Evolutionary conservation across 2,888 invertebrate genomes (phyloP).

Genomic region (Nesidiocoris tenuis): DNA sequence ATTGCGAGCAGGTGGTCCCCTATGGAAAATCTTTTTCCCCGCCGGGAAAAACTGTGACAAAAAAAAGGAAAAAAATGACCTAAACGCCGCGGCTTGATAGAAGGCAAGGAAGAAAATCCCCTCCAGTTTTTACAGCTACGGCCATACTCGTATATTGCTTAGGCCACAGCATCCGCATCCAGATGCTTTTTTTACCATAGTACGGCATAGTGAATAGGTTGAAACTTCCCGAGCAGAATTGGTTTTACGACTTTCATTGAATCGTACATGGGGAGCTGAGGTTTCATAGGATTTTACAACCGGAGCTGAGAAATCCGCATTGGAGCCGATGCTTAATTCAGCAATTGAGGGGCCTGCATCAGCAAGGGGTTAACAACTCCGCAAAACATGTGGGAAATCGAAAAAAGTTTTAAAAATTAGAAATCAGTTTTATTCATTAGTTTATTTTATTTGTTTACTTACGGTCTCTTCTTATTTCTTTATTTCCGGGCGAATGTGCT

Average conservation of each 20-base stretch:
- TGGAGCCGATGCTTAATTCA: too few species aligned
- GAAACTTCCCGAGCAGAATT: not conserved
- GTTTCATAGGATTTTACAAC: not conserved
- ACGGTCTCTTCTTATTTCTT: too few species aligned
- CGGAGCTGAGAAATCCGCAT: not conserved
- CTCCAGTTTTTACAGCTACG: not conserved
- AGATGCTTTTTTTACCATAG: not conserved
- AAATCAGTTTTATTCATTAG: too few species aligned
- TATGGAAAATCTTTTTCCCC: not conserved
- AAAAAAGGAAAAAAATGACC: not conserved
- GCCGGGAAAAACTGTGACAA: not conserved
- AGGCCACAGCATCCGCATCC: not conserved
- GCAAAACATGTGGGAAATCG: too few species aligned
- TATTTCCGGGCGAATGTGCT: too few species aligned
- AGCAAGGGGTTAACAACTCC: too few species aligned
- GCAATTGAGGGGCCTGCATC: too few species aligned
- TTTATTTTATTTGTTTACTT: too few species aligned
- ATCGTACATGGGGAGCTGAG: not conserved
- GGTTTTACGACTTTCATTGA: not conserved
- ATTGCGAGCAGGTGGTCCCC: conserved; percentile 21
- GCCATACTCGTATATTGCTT: not conserved
- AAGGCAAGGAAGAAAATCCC: not conserved
- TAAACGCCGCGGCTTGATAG: not conserved
- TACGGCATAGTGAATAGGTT: not conserved
- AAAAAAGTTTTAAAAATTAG: too few species aligned